Base-by-base conservation (phyloP, 2,888 invertebrate genomes). In the Mythimna lalbum region DNA sequence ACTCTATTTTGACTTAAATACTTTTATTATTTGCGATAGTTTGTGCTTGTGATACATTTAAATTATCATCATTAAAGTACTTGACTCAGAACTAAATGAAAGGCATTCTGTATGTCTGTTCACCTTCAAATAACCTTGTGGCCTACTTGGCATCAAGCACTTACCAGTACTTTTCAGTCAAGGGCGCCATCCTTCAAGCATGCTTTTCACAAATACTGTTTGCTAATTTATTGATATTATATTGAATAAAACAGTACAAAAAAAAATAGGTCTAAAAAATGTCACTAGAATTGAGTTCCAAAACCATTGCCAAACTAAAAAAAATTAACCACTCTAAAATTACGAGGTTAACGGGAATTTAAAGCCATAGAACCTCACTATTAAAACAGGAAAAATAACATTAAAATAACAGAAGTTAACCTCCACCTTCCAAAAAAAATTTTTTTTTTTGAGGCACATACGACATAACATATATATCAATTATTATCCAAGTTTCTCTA, bases 71-170 rank as follows among this genome's bases (percentile, higher is more conserved):
- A 50, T 27, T 50, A 39, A 57, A 43, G 21, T 43, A 69, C 76
- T 76, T 72, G 49, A 56, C 23, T 19, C n/a, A 69, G n/a, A 76
- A 76, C 33, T 27, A 7, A 17, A 77, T 1, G 73, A 78, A 72
- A 73, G 73, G 61, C 49, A 60, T 31, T 33, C 3, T 2, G 71
- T 75, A 21, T 55, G 50, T 72, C 19, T 52, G 36, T 74, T 74
- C 56, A 74, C 78, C 78, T 74, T 74, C 74, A 74, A 78, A 73
- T 73, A 78, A 74, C 73, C 73, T 73, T 73, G 73, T 60, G 70
- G 53, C 53, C 50, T 23, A 73, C 47, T 52, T 76, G 19, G n/a
- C 59, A 77, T 31, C 57, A 76, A 70, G 21, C 14, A 7, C 36
- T 52, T 59, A 69, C 69, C 19, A 59, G 27, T 17, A n/a, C 6